Evolutionary conservation across 2,888 invertebrate genomes (phyloP), one percentile per base, ranked within the genome.

Genomic region (Nasonia oneida): DNA sequence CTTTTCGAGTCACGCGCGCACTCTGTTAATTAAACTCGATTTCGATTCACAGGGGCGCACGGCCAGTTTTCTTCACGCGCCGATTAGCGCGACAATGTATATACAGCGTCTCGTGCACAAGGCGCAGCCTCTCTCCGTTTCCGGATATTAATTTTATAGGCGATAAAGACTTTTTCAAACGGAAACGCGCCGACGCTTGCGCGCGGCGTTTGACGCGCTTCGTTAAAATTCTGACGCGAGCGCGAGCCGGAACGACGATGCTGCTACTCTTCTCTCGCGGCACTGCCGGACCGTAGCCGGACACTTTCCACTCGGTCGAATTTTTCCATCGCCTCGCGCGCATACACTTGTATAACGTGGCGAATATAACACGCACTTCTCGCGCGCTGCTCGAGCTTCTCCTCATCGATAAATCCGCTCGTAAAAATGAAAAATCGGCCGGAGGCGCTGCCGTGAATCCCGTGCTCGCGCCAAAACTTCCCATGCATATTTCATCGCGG

Each of bases 141-240:
- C 47, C 47, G 47, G 47, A 47, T 47, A 47, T 47, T 47, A 47
- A 47, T 47, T 47, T 47, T 47, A 47, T 47, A 47, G 47, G 2
- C 47, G 47, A 47, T 47, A 47, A 47, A 47, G 47, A 47, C 2
- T 47, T 47, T 47, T 47, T 47, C 47, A 18, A 57, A 57, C 57
- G 57, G 57, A 57, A 57, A n/a, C 57, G 57, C 57, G 15, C 15
- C n/a, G 18, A n/a, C 57, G 6, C n/a, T 57, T 4, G 6, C 57
- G n/a, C 57, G n/a, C 18, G n/a, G 53, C 14, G 53, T 53, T 53
- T n/a, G 57, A 57, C n/a, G 57, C 57, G n/a, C 57, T 57, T 57
- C 57, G 57, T 57, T 57, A 57, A 57, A 57, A 57, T 57, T 57
- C 57, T 57, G 57, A 57, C 57, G 57, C 57, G 57, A 57, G 57